Percentiles rank a stretch among this genome's conserved stretches.
Evolutionary conservation across 2,797 vertebrate species (phyloP).

Genomic region (Sciurus vulgaris): DNA sequence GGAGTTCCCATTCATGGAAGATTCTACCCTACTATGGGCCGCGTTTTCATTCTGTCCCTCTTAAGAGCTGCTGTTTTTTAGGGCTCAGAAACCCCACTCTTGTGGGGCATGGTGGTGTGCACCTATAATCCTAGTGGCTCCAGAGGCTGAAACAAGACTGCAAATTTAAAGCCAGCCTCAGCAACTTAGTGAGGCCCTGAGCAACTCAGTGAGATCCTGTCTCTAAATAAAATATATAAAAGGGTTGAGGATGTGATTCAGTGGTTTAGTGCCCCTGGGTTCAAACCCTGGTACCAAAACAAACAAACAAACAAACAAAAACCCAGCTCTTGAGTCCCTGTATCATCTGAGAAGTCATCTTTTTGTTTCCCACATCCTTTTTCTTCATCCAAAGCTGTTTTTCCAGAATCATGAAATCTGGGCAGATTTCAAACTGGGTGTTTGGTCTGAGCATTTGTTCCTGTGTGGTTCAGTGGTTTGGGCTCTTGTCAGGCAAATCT

Average conservation of each 20-base stretch:
- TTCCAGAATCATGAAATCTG: not conserved
- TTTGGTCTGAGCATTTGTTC: slow-evolving; percentile 25
- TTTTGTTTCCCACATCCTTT: not conserved
- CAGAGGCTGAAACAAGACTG: too few species aligned
- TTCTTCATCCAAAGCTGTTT: not conserved
- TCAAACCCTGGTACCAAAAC: too few species aligned
- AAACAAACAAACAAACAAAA: too few species aligned
- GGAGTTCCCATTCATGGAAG: not conserved
- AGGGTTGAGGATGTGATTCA: too few species aligned
- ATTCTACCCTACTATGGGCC: fast-evolving
- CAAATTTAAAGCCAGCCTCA: too few species aligned
- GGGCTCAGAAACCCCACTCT: not conserved
- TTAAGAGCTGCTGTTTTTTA: not conserved
- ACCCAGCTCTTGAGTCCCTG: not conserved
- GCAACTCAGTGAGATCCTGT: too few species aligned
- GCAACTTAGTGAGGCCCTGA: too few species aligned
- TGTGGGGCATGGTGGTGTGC: not conserved
- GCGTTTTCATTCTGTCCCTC: not conserved
- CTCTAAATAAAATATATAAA: too few species aligned
- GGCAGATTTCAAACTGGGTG: not conserved
- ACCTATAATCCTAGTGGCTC: too few species aligned
- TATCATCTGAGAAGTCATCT: not conserved
- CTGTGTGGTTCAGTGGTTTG: slow-evolving; percentile 23
- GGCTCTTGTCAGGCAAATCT: slow-evolving; percentile 62
- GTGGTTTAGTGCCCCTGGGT: too few species aligned